A percentile compares a stretch with the other conserved stretches of the same genome.
Conservation (phyloP, 2,113 vertebrate genomes). For the Pollimyrus isidori region DNA sequence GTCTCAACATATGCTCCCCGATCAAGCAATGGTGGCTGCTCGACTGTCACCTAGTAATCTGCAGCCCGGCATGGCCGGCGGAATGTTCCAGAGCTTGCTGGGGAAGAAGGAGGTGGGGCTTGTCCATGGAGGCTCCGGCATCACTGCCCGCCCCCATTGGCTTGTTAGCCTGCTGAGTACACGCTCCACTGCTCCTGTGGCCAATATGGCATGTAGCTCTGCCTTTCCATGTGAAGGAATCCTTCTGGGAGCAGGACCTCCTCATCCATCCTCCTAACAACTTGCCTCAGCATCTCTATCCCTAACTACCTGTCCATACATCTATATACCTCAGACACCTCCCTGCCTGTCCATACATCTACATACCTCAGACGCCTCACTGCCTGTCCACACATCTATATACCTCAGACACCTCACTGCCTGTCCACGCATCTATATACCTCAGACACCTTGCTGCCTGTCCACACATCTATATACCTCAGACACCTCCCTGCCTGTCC, state of each 20-base stretch:
- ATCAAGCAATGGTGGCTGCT: background rate
- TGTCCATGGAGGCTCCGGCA: background rate
- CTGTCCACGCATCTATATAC: slow-evolving; percentile 32
- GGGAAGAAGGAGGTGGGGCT: background rate
- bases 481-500: background rate
- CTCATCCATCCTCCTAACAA: slow-evolving; percentile 42
- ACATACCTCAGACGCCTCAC: background rate
- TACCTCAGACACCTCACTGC: background rate
- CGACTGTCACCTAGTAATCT: background rate
- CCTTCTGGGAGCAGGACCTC: slow-evolving; percentile 36
- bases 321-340: slow-evolving; percentile 42
- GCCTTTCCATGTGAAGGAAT: slow-evolving; percentile 41
- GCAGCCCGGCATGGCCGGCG: background rate
- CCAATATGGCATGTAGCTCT: slow-evolving; percentile 46
- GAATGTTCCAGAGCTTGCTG: background rate
- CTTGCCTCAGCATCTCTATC: background rate
- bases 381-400: slow-evolving; percentile 31
- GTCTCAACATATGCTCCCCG: background rate
- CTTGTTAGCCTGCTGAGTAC: slow-evolving; percentile 38
- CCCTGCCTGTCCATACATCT: slow-evolving; percentile 22
- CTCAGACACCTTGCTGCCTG: background rate
- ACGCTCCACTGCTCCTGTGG: slow-evolving; percentile 28
- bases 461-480: background rate
- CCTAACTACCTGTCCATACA: slow-evolving; percentile 40
- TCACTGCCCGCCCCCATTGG: background rate